Conservation (phyloP, 2,113 vertebrate genomes). For the Rhinichthys klamathensis region DNA sequence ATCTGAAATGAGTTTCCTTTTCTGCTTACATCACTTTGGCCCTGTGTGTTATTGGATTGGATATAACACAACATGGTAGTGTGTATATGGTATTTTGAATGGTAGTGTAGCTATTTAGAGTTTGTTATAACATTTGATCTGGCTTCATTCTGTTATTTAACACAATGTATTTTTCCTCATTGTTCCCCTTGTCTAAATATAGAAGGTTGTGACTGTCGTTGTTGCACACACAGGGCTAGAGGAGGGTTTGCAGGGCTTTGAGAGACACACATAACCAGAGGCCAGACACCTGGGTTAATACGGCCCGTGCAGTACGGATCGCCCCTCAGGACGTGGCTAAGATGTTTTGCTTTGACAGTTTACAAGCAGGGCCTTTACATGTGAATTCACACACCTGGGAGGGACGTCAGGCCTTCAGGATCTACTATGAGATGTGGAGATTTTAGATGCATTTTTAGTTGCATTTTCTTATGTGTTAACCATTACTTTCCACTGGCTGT, state of each 20-base stretch:
- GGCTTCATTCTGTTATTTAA: neutral
- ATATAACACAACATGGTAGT: too few relatives aligned
- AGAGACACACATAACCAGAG: neutral
- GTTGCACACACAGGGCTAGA: slow-evolving; percentile 63
- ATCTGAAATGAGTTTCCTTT: neutral
- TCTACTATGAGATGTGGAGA: neutral
- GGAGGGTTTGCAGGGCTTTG: slow-evolving; percentile 47
- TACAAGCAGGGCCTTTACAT: neutral
- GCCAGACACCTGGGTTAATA: slow-evolving; percentile 39
- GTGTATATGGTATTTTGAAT: neutral
- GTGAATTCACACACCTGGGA: neutral
- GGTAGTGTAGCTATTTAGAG: neutral
- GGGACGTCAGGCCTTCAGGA: neutral
- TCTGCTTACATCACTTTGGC: neutral
- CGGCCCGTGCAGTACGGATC: neutral
- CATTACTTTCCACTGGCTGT: neutral
- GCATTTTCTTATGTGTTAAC: slow-evolving; percentile 1
- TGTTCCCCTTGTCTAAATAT: neutral
- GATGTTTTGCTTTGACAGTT: neutral
- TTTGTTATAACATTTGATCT: neutral
- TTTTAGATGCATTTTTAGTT: neutral
- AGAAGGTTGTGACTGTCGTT: slow-evolving; percentile 24
- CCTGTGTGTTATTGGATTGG: too few relatives aligned
- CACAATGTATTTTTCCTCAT: neutral
- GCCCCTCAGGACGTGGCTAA: neutral